A percentile compares a stretch with the other conserved stretches of the same genome.
Evolutionary conservation across 2,113 vertebrate species (phyloP).

Genomic region (Madoqua kirkii): DNA sequence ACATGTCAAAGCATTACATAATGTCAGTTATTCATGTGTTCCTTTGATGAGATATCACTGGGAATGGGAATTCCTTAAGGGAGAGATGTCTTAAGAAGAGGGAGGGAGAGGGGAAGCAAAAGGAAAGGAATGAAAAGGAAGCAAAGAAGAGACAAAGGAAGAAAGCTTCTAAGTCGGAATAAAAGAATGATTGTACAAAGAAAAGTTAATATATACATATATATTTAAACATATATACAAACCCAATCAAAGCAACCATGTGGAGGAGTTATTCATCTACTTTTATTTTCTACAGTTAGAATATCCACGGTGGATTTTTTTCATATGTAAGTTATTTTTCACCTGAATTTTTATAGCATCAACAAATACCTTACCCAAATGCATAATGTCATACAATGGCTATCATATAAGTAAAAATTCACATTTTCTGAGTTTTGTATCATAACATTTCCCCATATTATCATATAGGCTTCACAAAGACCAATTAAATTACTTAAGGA

Average conservation of each 20-base stretch:
- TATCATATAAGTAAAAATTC: not conserved
- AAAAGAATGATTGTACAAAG: not conserved
- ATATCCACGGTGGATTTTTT: slow-evolving; percentile 12
- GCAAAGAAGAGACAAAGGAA: slow-evolving; percentile 9
- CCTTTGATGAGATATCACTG: slow-evolving; percentile 60
- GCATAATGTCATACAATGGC: not conserved
- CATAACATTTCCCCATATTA: not conserved
- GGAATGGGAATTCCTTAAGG: slow-evolving; percentile 63
- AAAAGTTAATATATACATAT: not conserved
- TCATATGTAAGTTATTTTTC: not conserved
- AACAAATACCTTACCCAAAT: slow-evolving; percentile 6
- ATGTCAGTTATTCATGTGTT: slow-evolving; percentile 69
- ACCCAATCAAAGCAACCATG: not conserved
- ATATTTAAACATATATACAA: not conserved
- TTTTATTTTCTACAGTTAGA: slow-evolving; percentile 33
- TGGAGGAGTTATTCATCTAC: not conserved
- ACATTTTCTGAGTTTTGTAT: slow-evolving; percentile 1
- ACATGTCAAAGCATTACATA: slow-evolving; percentile 81
- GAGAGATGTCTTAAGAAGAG: slow-evolving; percentile 63
- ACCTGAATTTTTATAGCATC: not conserved
- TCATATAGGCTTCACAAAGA: not conserved
- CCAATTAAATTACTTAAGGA: not conserved
- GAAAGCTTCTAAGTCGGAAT: slow-evolving; percentile 14
- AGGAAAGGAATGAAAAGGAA: slow-evolving; percentile 15
- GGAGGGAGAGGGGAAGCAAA: slow-evolving; percentile 34